Conservation (phyloP, 2,888 invertebrate genomes). For the Cepaea hortensis region DNA sequence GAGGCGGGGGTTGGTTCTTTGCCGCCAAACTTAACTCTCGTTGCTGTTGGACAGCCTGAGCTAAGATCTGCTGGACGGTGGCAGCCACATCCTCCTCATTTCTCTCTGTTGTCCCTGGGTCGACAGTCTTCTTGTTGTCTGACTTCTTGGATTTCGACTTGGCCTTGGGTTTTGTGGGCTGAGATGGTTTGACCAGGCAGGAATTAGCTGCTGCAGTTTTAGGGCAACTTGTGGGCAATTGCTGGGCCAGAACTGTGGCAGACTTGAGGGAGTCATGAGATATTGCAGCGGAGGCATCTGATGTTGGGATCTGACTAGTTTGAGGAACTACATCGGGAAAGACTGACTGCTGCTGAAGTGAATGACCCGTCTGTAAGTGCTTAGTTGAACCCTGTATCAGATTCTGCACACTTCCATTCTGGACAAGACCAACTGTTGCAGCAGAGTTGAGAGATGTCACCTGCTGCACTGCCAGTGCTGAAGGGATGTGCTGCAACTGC, state of each 20-base stretch:
- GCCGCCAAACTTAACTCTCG: conserved; percentile 44
- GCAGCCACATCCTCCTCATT: conserved; percentile 48
- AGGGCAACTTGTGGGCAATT: not conserved
- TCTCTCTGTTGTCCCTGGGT: conserved; percentile 31
- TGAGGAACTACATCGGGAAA: conserved; percentile 8
- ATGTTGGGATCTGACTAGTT: not conserved
- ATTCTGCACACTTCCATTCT: conserved; percentile 19
- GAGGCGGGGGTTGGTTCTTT: conserved; percentile 45
- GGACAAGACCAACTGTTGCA: conserved; percentile 31
- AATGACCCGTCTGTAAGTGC: not conserved
- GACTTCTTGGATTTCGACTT: conserved; percentile 47
- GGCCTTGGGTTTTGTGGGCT: conserved; percentile 32
- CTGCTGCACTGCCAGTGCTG: conserved; percentile 37
- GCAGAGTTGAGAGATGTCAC: conserved; percentile 13
- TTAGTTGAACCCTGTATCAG: conserved; percentile 25
- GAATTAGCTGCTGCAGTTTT: not conserved
- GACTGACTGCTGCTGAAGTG: conserved; percentile 25
- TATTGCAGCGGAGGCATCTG: not conserved
- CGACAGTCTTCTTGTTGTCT: conserved; percentile 39
- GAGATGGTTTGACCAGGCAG: not conserved
- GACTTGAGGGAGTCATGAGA: not conserved
- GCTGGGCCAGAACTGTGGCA: not conserved
- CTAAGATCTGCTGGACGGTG: conserved; percentile 46
- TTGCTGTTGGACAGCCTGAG: conserved; percentile 48
- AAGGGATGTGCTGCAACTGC: conserved; percentile 42